Evolutionary conservation across 2,888 invertebrate genomes (phyloP), one percentile per base, ranked within the genome.

Genomic region (Leptopilina myrica): DNA sequence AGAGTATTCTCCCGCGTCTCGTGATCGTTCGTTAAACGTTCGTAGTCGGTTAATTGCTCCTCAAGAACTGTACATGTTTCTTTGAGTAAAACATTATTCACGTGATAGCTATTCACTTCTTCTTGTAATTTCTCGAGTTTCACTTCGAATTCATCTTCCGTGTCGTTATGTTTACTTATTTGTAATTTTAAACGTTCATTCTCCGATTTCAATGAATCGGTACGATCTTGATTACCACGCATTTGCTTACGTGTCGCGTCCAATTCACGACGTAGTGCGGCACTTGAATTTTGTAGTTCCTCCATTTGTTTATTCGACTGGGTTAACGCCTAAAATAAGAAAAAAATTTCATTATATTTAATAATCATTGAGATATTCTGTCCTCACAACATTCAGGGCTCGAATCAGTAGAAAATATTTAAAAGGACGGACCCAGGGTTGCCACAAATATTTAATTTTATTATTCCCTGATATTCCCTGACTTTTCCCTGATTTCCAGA

Each of bases 31-130:
- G 95, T 93, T 82, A 96, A 92, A 82, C 94, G 94, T 87, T 96
- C 96, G 84, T 96, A 94, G 87, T 96, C 96, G 0, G 95, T 95
- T 0, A 97, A 92, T 89, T 98, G 97, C 80, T 95, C 95, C 86
- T 98, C 98, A 26, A 98, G 92, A 64, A 97, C 93, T 14, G 94
- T 94, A 87, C 97, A 97, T 0, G 97, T 95, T 86, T 96, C 95
- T 86, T 96, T 95, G 15, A 98, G 91, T 5, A 96, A 94, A 84
- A 95, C 95, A 83, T 95, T 95, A 20, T 86, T 85, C 1, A 90
- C 97, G 78, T 91, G 89, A 53, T 86, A 85, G 5, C 88, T 82
- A 56, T 89, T 89, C 0, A 86, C 82, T 26, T 91, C 90, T 76
- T 91, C 90, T 46, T 90, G 89, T 9, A 90, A 80, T 69, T 90